Evolutionary conservation across 2,888 invertebrate genomes (phyloP), one percentile per base, ranked within the genome.

Genomic region (Gymnoscelis rufifasciata): DNA sequence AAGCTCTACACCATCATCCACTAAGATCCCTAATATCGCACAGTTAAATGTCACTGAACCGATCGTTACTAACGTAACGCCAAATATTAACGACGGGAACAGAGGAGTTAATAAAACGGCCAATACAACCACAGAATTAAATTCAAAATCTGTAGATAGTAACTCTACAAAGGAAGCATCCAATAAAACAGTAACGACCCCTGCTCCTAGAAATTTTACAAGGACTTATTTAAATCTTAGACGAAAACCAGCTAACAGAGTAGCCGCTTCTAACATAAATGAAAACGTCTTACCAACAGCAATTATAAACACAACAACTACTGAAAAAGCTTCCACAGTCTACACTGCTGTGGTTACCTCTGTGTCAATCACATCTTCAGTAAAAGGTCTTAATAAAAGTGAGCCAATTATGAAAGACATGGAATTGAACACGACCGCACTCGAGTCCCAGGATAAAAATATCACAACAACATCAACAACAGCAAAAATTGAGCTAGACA

Each of bases 311-410:
- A 59, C 78, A 23, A 84, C 86, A 1, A 88, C 88, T 28, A 82
- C 86, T 62, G 83, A 84, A 58, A 71, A 78, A 28, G 76, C 89
- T 5, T 86, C 88, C n/a, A 78, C 88, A 29, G 83, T 89, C 4
- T 88, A 88, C 46, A 89, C 89, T 4, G 89, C 89, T 2, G 89
- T 89, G 28, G 89, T 89, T 0, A 89, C 89, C 23, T 89, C 89
- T 29, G 80, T 89, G 11, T 89, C 89, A 5, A 86, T 89, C 53
- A 89, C 89, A 15, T 89, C 89, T 2, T 88, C 89, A 14, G 81
- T 88, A 64, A 88, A 88, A 71, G 86, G 79, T 4, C 75, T 38
- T 14, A 89, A 88, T 55, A 86, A 77, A 68, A 87, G 87, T 8
- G 88, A 88, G 50, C 51, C 56, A 6, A 36, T 47, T 11, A 31